A percentile compares a stretch with the other conserved stretches of the same genome.
These are phyloP conservation scores for Nomada goodeniana DNA, from an alignment of 2,888 invertebrate species.

Conservation along the genomic window DNA sequence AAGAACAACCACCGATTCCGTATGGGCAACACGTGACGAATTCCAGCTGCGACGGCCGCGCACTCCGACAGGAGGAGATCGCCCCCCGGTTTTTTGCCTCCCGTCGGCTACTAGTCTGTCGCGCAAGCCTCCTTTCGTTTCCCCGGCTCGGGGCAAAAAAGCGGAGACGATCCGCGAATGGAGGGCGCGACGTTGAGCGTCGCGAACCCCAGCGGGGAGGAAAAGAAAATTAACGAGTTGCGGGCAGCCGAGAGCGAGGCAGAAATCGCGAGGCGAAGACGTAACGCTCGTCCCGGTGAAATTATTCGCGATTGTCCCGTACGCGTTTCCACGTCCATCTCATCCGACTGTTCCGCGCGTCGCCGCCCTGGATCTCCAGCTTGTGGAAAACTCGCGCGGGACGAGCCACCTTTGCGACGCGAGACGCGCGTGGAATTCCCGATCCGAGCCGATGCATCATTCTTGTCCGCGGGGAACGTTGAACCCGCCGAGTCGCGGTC, in stretches of 20 bases:
- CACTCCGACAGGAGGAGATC: background rate
- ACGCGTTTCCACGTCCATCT: no score
- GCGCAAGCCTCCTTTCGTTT: constrained; percentile 23
- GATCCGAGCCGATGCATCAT: background rate
- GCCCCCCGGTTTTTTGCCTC: background rate
- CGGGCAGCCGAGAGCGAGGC: background rate
- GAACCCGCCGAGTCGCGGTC: constrained; percentile 44
- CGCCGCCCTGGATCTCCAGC: no score
- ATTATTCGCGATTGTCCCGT: no score
- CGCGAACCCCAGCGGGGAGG: background rate
- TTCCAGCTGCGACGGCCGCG: constrained; percentile 9
- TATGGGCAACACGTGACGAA: constrained; percentile 58
- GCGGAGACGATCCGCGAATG: constrained; percentile 2
- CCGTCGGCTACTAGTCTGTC: background rate
- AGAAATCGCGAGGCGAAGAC: no score
- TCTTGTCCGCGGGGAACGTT: constrained; percentile 27
- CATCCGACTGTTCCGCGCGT: no score
- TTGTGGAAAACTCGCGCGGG: no score
- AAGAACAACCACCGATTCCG: constrained; percentile 33
- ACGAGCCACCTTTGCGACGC: no score
- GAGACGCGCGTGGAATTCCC: no score
- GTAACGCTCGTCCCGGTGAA: no score
- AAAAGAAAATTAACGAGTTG: constrained; percentile 27
- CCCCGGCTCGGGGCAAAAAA: constrained; percentile 4
- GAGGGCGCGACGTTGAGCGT: constrained; percentile 19